Conservation (phyloP, 2,113 vertebrate species). For the Vulpes lagopus region DNA sequence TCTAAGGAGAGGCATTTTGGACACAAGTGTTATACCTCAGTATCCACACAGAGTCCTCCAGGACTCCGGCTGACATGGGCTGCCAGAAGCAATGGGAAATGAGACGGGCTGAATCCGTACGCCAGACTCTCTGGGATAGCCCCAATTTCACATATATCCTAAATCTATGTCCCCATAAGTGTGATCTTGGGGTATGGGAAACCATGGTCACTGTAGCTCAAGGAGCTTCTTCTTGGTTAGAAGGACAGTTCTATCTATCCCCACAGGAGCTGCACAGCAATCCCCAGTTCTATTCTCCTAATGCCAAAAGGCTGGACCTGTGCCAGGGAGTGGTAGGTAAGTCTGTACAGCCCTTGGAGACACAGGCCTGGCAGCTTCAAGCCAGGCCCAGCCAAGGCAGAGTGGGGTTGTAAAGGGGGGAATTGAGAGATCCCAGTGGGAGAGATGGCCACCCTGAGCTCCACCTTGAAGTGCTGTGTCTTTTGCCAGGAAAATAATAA, state of each 20-base stretch:
- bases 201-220: not conserved
- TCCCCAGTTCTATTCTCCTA: slow-evolving; percentile 14
- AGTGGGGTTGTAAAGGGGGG: not conserved
- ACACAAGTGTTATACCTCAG: not conserved
- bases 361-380: not conserved
- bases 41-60: not conserved
- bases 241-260: not conserved
- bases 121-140: not conserved
- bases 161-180: not conserved
- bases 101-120: not conserved
- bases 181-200: not conserved
- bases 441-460: not conserved
- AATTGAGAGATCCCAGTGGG: not conserved
- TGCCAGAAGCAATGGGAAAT: not conserved
- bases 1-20: not conserved
- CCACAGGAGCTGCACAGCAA: slow-evolving; percentile 31
- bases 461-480: not conserved
- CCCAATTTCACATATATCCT: not conserved
- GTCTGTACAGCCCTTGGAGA: not conserved
- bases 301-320: slow-evolving; percentile 24
- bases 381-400: not conserved
- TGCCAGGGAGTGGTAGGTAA: slow-evolving; percentile 56
- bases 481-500: not conserved
- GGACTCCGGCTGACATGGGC: not conserved
- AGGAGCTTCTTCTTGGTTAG: not conserved